Evolutionary conservation across 2,888 invertebrate species (phyloP), one percentile per base, ranked within the genome.

Genomic region (Drosophila colorata): DNA sequence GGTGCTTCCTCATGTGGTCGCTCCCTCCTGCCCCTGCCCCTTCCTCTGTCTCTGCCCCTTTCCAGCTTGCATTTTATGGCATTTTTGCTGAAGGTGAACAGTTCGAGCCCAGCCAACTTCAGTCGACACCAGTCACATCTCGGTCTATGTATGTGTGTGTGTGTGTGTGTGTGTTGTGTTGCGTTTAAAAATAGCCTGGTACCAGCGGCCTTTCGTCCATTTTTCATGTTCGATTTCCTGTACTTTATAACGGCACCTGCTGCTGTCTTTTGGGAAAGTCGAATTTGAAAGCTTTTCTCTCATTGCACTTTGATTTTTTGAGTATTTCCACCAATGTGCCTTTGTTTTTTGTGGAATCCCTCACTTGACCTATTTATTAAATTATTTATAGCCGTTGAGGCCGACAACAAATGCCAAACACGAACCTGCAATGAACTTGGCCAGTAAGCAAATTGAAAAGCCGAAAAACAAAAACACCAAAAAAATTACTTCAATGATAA

Each of bases 381-480:
- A 86, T 67, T 72, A 28, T 60, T 77, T 75, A 87, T 69, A 78
- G 53, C n/a, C 53, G 41, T 52, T 25, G 44, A 59, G 20, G 18
- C 20, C 25, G 38, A 43, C 66, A 58, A 69, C 64, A 65, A 68
- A 69, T 69, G 74, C 57, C 74, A 46, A 56, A 60, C 81, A 80
- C 28, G 28, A 28, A 28, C 28, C 9, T 28, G 28, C 28, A 28
- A 9, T 78, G 77, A 82, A 72, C 44, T 74, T 53, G 49, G 31
- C 28, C 69, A 64, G 55, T 59, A 41, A 59, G n/a, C 41, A 80
- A 85, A 81, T 85, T 85, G 86, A 85, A 81, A 69, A 33, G 16
- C n/a, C 8, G 8, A 16, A 23, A 28, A 40, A 20, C 2, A 14
- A 28, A 33, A 43, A 66, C 40, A 16, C n/a, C n/a, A n/a, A n/a